phyloP scores from a whole-genome alignment of 2,113 vertebrate genomes.

The Oreochromis spilurus region DNA sequence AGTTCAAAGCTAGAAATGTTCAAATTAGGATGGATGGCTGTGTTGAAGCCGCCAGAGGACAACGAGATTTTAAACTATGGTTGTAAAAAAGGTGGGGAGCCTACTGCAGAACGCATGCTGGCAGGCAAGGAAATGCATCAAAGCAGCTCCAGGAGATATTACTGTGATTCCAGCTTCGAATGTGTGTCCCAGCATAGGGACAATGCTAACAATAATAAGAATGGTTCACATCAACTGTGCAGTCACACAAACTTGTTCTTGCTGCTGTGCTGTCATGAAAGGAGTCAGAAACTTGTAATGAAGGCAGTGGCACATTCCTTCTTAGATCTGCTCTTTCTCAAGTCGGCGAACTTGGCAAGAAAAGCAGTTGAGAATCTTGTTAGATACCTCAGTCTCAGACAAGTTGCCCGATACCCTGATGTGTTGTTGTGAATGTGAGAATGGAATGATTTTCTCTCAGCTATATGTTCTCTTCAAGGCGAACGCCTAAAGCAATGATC shows the following conservation, averaged over 20 bases:
- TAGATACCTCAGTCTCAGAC: neutral
- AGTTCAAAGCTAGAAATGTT: constrained; percentile 8
- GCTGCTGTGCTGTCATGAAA: neutral
- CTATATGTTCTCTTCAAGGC: neutral
- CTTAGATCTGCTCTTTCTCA: neutral
- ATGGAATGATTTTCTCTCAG: neutral
- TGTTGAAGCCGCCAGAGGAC: constrained; percentile 2
- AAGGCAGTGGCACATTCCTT: neutral
- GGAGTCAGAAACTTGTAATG: neutral
- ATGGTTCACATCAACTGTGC: neutral
- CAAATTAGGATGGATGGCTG: constrained; percentile 30
- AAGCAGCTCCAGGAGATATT: constrained; percentile 9
- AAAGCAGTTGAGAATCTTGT: neutral
- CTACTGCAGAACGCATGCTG: neutral
- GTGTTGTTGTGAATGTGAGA: neutral
- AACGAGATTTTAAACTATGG: constrained; percentile 9
- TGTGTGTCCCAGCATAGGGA: neutral
- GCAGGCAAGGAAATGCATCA: neutral
- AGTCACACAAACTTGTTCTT: neutral
- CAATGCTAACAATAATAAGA: neutral
- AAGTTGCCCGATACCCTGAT: neutral
- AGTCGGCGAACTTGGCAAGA: neutral
- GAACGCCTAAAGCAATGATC: neutral
- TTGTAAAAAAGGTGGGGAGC: neutral
- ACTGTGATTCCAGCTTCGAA: neutral